phyloP scores from a whole-genome alignment of 2,113 vertebrate species.

The Telmatochromis brachygnathus region DNA sequence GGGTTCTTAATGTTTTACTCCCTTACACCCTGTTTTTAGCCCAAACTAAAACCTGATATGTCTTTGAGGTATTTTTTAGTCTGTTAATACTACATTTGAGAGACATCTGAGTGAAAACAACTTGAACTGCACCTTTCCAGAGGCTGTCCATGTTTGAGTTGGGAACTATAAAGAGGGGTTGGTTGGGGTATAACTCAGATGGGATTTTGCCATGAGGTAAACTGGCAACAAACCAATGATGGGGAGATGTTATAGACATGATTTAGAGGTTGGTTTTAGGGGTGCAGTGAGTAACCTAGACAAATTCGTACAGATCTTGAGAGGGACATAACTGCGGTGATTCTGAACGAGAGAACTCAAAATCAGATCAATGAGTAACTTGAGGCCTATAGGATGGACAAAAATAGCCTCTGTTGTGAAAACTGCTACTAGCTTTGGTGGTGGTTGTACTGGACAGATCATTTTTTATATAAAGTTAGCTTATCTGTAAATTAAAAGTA shows the following conservation, averaged over 20 bases:
- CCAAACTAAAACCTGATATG: conserved; percentile 59
- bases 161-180: conserved; percentile 50
- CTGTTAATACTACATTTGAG: conserved; percentile 56
- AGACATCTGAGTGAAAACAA: conserved; percentile 52
- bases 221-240: conserved; percentile 67
- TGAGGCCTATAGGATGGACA: conserved; percentile 44
- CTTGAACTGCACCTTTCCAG: conserved; percentile 61
- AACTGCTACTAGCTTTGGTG: not conserved
- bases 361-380: conserved; percentile 65
- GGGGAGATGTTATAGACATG: conserved; percentile 55
- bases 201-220: conserved; percentile 63
- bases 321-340: conserved; percentile 56
- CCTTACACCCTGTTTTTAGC: conserved; percentile 52
- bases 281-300: conserved; percentile 55
- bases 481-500: not conserved
- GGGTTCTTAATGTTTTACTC: conserved; percentile 40
- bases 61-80: conserved; percentile 57
- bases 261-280: conserved; percentile 63
- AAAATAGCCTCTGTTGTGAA: conserved; percentile 49
- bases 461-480: not conserved
- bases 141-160: conserved; percentile 58
- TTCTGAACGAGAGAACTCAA: conserved; percentile 52
- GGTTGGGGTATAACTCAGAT: conserved; percentile 48
- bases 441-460: not conserved
- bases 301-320: conserved; percentile 52